Conservation (phyloP, 2,113 vertebrate species). For the Circaetus cinerascens region DNA sequence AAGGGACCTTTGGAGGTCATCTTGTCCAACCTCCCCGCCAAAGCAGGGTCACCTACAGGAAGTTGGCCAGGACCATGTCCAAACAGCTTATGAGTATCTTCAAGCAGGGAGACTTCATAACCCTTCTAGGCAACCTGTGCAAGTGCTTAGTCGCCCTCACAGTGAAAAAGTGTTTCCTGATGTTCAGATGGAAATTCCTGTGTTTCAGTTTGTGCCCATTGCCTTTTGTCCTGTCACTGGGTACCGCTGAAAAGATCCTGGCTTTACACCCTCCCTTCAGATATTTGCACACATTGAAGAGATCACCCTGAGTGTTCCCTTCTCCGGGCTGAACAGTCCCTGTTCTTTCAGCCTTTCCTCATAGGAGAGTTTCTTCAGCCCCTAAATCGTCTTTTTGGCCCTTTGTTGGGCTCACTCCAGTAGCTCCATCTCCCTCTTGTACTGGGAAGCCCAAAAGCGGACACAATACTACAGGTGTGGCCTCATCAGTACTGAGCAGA, state of each 20-base stretch:
- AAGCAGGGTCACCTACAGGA: not conserved
- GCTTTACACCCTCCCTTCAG: not conserved
- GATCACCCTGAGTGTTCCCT: not conserved
- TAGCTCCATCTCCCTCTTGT: not conserved
- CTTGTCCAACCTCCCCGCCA: not conserved
- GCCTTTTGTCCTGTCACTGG: not conserved
- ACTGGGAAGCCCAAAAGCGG: not conserved
- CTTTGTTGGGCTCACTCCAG: not conserved
- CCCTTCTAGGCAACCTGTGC: not conserved
- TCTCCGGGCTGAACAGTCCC: not conserved
- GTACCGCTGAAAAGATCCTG: fast-evolving
- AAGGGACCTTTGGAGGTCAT: not conserved
- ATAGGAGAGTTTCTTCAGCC: not conserved
- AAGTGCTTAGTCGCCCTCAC: not conserved
- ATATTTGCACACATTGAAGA: not conserved
- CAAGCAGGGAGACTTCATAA: not conserved
- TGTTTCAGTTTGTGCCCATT: not conserved
- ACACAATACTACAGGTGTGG: not conserved
- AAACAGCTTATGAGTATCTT: not conserved
- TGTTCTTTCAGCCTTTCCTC: not conserved
- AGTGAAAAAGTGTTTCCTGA: not conserved
- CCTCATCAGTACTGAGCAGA: not conserved
- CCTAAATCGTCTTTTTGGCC: not conserved
- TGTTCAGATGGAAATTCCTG: not conserved
- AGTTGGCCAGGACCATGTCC: not conserved